Conservation (phyloP, 2,113 vertebrate species). For the Ptilorrhoa leucosticta region DNA sequence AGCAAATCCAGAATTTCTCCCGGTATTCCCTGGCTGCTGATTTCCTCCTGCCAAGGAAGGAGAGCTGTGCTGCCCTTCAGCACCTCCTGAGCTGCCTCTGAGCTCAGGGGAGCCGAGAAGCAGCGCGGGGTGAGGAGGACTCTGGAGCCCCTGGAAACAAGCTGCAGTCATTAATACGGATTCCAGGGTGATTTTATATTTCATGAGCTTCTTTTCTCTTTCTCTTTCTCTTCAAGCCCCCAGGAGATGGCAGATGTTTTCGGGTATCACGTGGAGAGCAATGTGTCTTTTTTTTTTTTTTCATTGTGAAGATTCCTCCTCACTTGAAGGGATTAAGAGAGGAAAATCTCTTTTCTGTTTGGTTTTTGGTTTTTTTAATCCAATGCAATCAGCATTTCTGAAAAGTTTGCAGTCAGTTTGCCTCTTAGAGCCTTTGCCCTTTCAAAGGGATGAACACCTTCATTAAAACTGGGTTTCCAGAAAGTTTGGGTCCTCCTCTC, state of each 20-base stretch:
- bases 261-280: not conserved
- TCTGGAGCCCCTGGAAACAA: not conserved
- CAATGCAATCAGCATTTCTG: not conserved
- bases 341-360: not conserved
- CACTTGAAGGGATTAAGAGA: constrained; percentile 1
- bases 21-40: not conserved
- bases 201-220: constrained; percentile 14
- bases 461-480: not conserved
- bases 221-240: not conserved
- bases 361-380: not conserved
- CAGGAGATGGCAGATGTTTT: constrained; percentile 57
- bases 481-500: not conserved
- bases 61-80: not conserved
- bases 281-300: not conserved
- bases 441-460: not conserved
- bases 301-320: not conserved
- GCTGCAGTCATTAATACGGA: not conserved
- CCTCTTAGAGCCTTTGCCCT: not conserved
- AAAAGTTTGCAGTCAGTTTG: not conserved
- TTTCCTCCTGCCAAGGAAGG: not conserved
- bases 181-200: constrained; percentile 46
- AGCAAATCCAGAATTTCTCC: not conserved
- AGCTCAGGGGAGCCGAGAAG: not conserved
- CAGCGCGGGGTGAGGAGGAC: not conserved
- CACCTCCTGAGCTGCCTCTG: not conserved